Evolutionary conservation across 2,113 vertebrate genomes (phyloP).

Genomic region (Trinectes maculatus): DNA sequence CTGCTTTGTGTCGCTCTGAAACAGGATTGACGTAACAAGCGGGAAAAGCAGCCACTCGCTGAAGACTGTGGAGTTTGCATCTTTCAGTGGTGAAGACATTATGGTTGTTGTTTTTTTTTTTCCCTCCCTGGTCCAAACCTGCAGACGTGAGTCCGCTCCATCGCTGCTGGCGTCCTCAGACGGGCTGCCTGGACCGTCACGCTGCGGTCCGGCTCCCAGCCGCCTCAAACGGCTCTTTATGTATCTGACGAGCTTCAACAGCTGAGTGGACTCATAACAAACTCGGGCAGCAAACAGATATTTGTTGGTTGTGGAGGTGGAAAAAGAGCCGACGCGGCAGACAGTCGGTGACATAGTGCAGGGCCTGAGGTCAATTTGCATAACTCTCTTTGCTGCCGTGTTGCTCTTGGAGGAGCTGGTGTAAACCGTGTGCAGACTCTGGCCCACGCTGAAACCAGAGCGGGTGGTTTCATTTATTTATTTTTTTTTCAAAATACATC

Average conservation of each 20-base stretch:
- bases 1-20: conserved; percentile 18
- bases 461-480: too few relatives aligned
- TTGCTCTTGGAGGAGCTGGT: conserved; percentile 51
- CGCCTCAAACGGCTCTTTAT: conserved; percentile 45
- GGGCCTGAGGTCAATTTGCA: conserved; percentile 43
- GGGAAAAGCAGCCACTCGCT: conserved; percentile 5
- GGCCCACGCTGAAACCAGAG: conserved; percentile 39
- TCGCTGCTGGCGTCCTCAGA: conserved; percentile 31
- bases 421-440: conserved; percentile 49
- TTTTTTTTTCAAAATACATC: conserved; percentile 53
- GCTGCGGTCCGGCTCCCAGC: conserved; percentile 13
- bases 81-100: conserved; percentile 6
- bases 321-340: conserved; percentile 29
- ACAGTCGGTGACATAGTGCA: conserved; percentile 44
- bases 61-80: conserved; percentile 29
- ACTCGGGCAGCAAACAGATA: conserved; percentile 45
- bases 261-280: conserved; percentile 29
- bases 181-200: conserved; percentile 3
- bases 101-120: too few relatives aligned
- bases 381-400: conserved; percentile 47
- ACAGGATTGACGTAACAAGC: conserved; percentile 31
- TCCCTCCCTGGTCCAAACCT: conserved; percentile 36
- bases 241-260: conserved; percentile 31
- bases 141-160: conserved; percentile 30
- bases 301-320: conserved; percentile 37